Evolutionary conservation across 1,140 invertebrate genomes (phyloP), one percentile per base, ranked within the genome.

Genomic region (Drosophila pectinifera): DNA sequence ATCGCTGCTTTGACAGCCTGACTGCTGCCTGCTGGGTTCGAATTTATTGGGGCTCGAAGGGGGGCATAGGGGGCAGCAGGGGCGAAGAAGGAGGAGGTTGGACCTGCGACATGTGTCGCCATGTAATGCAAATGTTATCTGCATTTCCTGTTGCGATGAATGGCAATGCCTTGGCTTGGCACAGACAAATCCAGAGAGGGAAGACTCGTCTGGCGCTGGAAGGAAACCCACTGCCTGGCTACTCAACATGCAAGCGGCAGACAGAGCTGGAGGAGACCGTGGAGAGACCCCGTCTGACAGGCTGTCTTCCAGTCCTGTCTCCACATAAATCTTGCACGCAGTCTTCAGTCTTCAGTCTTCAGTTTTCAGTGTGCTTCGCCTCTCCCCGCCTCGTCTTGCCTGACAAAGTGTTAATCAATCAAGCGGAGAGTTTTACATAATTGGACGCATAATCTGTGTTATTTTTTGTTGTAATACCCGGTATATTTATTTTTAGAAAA

Each of bases 91-190:
- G 42, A 8, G 10, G 28, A 31, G 28, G 28, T 31, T 31, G 16
- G 54, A 68, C 69, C 63, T 22, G 74, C 73, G 73, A 77, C 73
- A 77, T 77, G 74, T 77, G 74, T 77, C 74, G 74, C 73, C 73
- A 68, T 77, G 73, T 77, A 77, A 76, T 77, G 73, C 73, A 77
- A 77, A 76, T 77, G 70, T 83, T 86, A 88, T 88, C 84, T 83
- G 56, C 79, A 62, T 88, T 88, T 88, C 84, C 83, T 88, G 82
- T 88, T 78, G 46, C 64, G 84, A 65, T 80, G 68, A 72, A 86
- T 81, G 82, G 64, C 82, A 78, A 26, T 26, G 70, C 26, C 41
- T n/a, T n/a, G n/a, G n/a, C n/a, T 54, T 41, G 18, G 28, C 48
- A 51, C 65, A 61, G 69, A 49, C 38, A n/a, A 11, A 48, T 10